These are phyloP conservation scores for Sylvilagus floridanus DNA, from an alignment of 2,797 vertebrate species.

Conservation along the genomic window DNA sequence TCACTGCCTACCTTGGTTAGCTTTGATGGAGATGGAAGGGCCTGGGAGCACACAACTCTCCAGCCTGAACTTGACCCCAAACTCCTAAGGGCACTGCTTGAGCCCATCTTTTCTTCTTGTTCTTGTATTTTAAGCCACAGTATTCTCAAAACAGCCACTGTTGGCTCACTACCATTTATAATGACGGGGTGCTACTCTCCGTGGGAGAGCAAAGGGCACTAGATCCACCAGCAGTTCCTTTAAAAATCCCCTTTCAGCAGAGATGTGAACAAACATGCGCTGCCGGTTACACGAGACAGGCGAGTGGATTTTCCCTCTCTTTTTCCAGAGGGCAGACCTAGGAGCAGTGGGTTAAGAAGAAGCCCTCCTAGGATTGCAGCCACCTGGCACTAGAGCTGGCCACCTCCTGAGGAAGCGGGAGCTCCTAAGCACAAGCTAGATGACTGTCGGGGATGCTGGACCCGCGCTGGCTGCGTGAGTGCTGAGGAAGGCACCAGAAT, in stretches of 20 bases:
- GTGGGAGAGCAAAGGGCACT: constrained; percentile 13
- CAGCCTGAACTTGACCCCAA: constrained; percentile 40
- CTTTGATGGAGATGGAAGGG: neutral
- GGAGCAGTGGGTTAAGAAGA: neutral
- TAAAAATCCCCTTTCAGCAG: constrained; percentile 26
- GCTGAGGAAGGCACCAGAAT: neutral
- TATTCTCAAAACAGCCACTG: neutral
- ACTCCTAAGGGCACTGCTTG: constrained; percentile 28
- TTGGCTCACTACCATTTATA: constrained; percentile 16
- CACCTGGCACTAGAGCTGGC: neutral
- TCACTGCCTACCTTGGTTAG: neutral
- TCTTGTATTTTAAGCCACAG: neutral
- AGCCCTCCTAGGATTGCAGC: neutral
- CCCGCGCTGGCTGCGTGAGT: neutral
- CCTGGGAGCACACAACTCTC: constrained; percentile 4
- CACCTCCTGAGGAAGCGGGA: neutral
- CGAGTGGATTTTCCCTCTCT: neutral
- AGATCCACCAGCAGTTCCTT: neutral
- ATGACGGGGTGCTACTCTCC: constrained; percentile 2
- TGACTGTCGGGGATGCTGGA: neutral
- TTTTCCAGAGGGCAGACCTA: neutral
- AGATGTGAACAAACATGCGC: neutral
- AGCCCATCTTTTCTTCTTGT: neutral
- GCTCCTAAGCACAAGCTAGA: neutral
- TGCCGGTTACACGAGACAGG: neutral